Conservation (phyloP, 2,113 vertebrate genomes). For the Corynorhinus townsendii region DNA sequence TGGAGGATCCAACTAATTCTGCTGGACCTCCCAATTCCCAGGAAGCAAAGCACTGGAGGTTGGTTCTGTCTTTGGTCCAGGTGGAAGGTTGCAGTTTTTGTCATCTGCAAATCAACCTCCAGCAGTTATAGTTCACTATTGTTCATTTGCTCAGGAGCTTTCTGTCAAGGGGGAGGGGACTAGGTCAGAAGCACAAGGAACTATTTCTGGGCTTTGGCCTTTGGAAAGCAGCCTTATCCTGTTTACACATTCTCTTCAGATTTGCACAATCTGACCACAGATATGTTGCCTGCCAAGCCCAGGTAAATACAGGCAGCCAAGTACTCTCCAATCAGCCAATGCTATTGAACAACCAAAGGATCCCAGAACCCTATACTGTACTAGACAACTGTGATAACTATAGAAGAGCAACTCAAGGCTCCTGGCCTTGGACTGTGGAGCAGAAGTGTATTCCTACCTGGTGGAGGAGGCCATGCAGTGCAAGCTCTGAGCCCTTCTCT, state of each 20-base stretch:
- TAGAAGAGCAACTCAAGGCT: background rate
- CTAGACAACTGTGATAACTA: background rate
- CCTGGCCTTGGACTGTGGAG: background rate
- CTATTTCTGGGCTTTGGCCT: conserved; percentile 40
- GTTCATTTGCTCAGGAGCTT: background rate
- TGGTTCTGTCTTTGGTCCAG: background rate
- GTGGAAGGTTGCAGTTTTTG: background rate
- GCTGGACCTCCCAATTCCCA: background rate
- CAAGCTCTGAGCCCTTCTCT: background rate
- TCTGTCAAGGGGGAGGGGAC: background rate
- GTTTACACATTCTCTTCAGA: conserved; percentile 35
- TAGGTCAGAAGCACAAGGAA: conserved; percentile 1
- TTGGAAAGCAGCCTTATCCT: conserved; percentile 14
- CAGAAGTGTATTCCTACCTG: background rate
- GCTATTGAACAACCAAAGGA: background rate
- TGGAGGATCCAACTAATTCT: background rate
- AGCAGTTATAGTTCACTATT: background rate
- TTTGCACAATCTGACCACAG: conserved; percentile 41
- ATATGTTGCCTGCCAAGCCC: background rate
- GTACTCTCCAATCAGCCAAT: background rate
- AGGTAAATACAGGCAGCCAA: conserved; percentile 43
- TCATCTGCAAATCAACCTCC: background rate
- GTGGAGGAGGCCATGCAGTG: background rate
- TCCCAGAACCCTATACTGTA: background rate
- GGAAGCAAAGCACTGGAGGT: background rate